Evolutionary conservation across 2,113 vertebrate genomes (phyloP).

Genomic region (Phalacrocorax brasilianus): DNA sequence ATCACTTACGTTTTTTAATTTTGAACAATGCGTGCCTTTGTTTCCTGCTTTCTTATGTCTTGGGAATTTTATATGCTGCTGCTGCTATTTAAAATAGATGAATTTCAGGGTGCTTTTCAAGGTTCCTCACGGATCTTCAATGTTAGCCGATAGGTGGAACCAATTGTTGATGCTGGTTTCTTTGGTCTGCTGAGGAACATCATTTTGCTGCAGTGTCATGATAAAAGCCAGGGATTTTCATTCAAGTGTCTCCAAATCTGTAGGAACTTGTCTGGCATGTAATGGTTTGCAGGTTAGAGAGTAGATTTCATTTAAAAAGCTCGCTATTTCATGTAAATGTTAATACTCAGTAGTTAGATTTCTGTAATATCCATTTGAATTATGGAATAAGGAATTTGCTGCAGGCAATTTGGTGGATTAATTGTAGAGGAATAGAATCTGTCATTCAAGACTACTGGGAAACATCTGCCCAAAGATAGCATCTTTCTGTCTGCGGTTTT

Average conservation of each 20-base stretch:
- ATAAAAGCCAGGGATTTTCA: neutral
- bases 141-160: neutral
- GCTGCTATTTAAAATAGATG: neutral
- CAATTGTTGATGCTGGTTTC: neutral
- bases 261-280: neutral
- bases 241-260: neutral
- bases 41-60: neutral
- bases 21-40: neutral
- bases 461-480: neutral
- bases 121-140: neutral
- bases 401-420: neutral
- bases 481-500: neutral
- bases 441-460: neutral
- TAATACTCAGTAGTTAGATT: neutral
- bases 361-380: neutral
- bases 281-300: neutral
- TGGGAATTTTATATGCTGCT: neutral
- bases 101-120: neutral
- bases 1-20: neutral
- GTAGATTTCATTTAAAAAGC: neutral
- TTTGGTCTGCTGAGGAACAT: neutral
- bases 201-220: neutral
- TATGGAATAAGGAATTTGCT: neutral
- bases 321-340: neutral
- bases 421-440: neutral